Conservation (phyloP, 92 coral and sea anemone species). For the Epizoanthus rinbou region DNA sequence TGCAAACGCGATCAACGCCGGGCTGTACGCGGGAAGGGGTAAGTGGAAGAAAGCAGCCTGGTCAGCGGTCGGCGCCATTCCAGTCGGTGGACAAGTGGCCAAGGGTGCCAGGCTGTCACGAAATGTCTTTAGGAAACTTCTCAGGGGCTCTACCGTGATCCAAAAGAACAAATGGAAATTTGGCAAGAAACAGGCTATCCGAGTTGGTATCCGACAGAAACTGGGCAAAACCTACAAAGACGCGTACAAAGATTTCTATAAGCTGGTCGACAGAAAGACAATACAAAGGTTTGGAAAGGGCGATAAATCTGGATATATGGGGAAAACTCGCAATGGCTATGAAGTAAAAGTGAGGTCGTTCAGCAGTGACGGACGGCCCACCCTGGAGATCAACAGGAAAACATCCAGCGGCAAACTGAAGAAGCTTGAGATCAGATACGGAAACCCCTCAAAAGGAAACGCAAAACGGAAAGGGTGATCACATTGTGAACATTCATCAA, state of each 20-base stretch:
- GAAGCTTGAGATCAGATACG: slow-evolving; percentile 32
- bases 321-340: slow-evolving; percentile 38
- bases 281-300: slow-evolving; percentile 26
- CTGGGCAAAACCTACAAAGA: slow-evolving; percentile 24
- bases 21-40: slow-evolving; percentile 35
- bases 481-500: background rate
- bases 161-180: slow-evolving; percentile 11
- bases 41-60: slow-evolving; percentile 41
- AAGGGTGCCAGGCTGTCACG: slow-evolving; percentile 19
- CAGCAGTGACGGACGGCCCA: slow-evolving; percentile 42
- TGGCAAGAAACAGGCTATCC: slow-evolving; percentile 6
- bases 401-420: background rate
- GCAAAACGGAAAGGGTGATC: background rate
- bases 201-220: slow-evolving; percentile 29
- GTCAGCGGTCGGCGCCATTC: slow-evolving; percentile 45
- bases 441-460: slow-evolving; percentile 13
- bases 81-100: slow-evolving; percentile 28
- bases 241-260: slow-evolving; percentile 33
- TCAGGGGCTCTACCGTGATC: slow-evolving; percentile 22
- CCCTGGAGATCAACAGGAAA: slow-evolving; percentile 24
- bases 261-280: slow-evolving; percentile 31
- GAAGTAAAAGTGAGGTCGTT: slow-evolving; percentile 32
- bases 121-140: slow-evolving; percentile 26
- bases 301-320: slow-evolving; percentile 7
- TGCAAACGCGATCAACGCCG: slow-evolving; percentile 38